Evolutionary conservation across 2,797 vertebrate genomes (phyloP), one percentile per base, ranked within the genome.

Genomic region (Dromococcyx pavoninus): DNA sequence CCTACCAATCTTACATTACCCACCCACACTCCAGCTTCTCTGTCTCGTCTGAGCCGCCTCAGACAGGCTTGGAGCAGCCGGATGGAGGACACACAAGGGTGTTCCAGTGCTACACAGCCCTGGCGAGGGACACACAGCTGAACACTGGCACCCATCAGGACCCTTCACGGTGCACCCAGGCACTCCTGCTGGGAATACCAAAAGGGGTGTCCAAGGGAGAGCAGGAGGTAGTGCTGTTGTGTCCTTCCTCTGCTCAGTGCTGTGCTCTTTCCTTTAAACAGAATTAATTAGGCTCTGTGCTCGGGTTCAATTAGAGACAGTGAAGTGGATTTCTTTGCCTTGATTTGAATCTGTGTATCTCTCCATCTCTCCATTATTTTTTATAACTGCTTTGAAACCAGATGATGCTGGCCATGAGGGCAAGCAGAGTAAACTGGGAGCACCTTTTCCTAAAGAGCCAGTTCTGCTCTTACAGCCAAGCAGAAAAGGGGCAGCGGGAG

Each of bases 121-220:
- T 5, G 0, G 33, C 0, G 5, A 67, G 61, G 39, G 10, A 62
- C 12, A 16, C 0, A 0, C 0, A 6, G 33, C n/a, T 46, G 70
- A 46, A 44, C 10, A 1, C 46, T 2, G 1, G 44, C 67, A 56
- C 33, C 39, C 54, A 11, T 17, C 1, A 1, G 53, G 71, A 28
- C 28, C 46, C 39, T 67, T 61, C 37, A 8, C 1, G 2, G 62
- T n/a, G 27, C 60, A 51, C 10, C 37, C 37, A 9, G 16, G 23
- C 28, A 66, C 37, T 72, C 27, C 50, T 64, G 41, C 33, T 5
- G 15, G 84, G 51, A 32, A 0, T 8, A 17, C 14, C 24, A 13
- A 58, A n/a, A 67, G 27, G 27, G 39, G 3, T 27, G 28, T 35
- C 25, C 56, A 21, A 39, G 23, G 13, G 33, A 23, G 13, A 69